Base-by-base conservation (phyloP, 2,797 vertebrate species). In the Sebastolobus altivelis region DNA sequence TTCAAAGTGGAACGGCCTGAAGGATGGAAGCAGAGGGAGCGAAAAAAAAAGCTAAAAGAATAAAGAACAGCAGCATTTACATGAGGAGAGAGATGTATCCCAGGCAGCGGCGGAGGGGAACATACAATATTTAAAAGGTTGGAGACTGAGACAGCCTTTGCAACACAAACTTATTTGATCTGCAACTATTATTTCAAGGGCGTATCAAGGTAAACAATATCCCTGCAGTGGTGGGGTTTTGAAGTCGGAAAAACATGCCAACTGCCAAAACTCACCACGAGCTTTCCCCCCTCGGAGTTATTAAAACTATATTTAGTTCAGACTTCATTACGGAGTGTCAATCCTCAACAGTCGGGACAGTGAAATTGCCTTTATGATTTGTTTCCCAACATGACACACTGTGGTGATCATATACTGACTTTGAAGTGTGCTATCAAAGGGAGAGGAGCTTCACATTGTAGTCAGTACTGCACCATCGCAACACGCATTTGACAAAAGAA, bases 41-140 rank as follows among this genome's bases (percentile, higher is more conserved):
- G 16, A 4, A 37, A n/a, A 25, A 35, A 83, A 56, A 67, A 71
- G 61, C 78, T 33, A 49, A 72, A 86, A 87, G 81, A 89, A 87
- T 80, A 87, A 84, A 82, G 77, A 83, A 80, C 46, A 68, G 85
- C 81, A 79, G 81, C 86, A 86, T 93, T 92, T 91, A 93, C 90
- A 89, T 86, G 82, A 87, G 78, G 77, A 81, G 86, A 80, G 82
- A 85, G 80, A 88, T 79, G 69, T 77, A 67, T 89, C 83, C 80
- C 55, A 79, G 78, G 84, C 77, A 72, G 87, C 72, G 6, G 78
- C 14, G 13, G 62, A 79, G 80, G 70, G 58, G 77, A 86, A 85
- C 88, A 92, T 92, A 56, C 86, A 93, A 91, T 92, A 93, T 93
- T 92, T 87, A 93, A 89, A 80, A 91, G 87, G 87, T 77, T 78